Percentiles rank a stretch among this genome's conserved stretches.
These are phyloP conservation scores for Sitta carolinensis DNA, from an alignment of 2,797 vertebrate species.

Conservation along the genomic window DNA sequence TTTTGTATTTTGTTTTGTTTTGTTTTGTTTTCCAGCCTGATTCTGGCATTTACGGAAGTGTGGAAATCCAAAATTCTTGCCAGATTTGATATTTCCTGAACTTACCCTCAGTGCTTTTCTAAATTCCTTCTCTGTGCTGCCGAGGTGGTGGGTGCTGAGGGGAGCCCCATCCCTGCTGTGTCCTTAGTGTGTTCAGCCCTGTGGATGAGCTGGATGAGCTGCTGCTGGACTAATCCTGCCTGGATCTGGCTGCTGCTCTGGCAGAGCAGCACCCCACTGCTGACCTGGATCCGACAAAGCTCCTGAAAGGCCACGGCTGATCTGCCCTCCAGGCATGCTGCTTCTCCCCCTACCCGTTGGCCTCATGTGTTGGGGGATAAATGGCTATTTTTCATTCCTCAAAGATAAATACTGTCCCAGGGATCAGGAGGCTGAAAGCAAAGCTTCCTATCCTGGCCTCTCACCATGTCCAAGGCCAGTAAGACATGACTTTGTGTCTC, in stretches of 20 bases:
- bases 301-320: rapidly evolving
- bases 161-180: rapidly evolving
- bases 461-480: rapidly evolving
- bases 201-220: neutral
- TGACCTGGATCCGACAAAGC: rapidly evolving
- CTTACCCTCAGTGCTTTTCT: rapidly evolving
- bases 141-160: rapidly evolving
- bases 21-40: neutral
- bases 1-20: neutral
- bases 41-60: neutral
- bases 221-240: neutral
- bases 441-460: neutral
- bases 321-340: neutral
- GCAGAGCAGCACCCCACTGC: neutral
- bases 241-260: rapidly evolving
- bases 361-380: neutral
- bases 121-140: neutral
- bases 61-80: neutral
- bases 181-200: rapidly evolving
- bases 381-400: neutral
- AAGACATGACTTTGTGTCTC: neutral
- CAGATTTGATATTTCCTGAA: neutral
- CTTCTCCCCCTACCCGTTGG: rapidly evolving
- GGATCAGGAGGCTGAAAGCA: neutral
- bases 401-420: neutral